Evolutionary conservation across 2,888 invertebrate genomes (phyloP).

Genomic region (Stenodema calcarata): DNA sequence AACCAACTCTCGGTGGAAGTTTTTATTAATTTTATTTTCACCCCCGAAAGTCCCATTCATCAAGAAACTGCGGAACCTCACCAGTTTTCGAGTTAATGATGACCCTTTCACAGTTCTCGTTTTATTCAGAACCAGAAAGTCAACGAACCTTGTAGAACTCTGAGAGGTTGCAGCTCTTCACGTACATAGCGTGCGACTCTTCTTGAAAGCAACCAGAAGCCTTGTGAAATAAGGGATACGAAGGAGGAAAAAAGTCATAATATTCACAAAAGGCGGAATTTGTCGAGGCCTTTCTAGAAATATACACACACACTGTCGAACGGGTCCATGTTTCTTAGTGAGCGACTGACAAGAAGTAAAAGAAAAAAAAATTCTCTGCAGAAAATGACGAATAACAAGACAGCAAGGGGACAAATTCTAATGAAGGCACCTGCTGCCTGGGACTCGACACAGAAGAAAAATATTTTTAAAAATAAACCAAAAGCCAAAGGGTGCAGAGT

Average conservation of each 20-base stretch:
- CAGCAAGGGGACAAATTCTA: neutral
- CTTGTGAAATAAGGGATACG: neutral
- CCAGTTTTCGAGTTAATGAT: no score
- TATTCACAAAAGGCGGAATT: neutral
- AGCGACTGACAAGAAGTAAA: neutral
- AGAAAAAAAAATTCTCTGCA: neutral
- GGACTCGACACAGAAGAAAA: neutral
- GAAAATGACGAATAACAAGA: neutral
- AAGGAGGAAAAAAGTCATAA: neutral
- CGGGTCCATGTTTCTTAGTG: neutral
- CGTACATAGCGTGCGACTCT: no score
- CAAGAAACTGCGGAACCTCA: no score
- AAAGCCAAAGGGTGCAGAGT: neutral
- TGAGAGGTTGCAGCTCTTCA: no score
- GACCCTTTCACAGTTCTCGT: no score
- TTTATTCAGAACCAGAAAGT: no score
- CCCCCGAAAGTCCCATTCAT: no score
- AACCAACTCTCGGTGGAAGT: no score
- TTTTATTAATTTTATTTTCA: no score
- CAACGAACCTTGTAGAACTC: no score
- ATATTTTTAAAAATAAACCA: neutral
- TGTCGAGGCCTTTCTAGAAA: neutral
- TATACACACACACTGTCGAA: neutral
- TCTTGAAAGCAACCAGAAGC: no score
- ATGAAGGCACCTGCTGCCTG: neutral